Percentiles rank a stretch among this genome's conserved stretches.
Evolutionary conservation across 2,113 vertebrate genomes (phyloP).

Genomic region (Ctenodactylus gundi): DNA sequence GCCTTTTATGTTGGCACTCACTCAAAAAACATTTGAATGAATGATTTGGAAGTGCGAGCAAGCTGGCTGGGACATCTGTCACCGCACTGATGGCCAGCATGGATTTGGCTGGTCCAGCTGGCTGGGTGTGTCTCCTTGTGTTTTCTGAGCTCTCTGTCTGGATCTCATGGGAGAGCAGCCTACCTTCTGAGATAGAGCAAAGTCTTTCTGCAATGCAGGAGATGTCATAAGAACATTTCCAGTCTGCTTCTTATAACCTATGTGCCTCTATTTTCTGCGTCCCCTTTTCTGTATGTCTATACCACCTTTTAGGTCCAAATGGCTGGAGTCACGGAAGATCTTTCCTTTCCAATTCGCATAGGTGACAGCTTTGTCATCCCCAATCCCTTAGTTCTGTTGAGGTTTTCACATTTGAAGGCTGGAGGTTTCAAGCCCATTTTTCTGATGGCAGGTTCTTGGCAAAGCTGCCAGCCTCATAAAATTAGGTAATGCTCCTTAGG

Average conservation of each 20-base stretch:
- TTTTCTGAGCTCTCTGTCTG: background rate
- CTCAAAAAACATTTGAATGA: slow-evolving; percentile 69
- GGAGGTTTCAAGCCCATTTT: background rate
- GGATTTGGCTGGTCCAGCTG: slow-evolving; percentile 56
- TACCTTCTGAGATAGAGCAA: background rate
- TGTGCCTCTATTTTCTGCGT: background rate
- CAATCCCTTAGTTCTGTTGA: background rate
- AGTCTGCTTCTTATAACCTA: background rate
- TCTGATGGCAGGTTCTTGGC: background rate
- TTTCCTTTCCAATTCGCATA: background rate
- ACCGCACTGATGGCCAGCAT: slow-evolving; percentile 52
- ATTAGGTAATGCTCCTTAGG: background rate
- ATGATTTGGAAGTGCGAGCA: slow-evolving; percentile 65
- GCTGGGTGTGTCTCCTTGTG: slow-evolving; percentile 31
- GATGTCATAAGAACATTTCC: background rate
- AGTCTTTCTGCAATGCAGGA: background rate
- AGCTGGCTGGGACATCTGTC: slow-evolving; percentile 78
- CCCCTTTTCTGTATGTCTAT: background rate
- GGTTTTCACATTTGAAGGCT: background rate
- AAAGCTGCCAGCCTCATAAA: background rate
- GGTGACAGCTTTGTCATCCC: background rate
- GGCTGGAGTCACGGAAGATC: background rate
- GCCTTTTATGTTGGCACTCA: slow-evolving; percentile 48
- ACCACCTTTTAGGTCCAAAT: background rate
- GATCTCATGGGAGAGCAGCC: background rate